Conservation (phyloP, 2,113 vertebrate genomes). For the Semnornis frantzii region DNA sequence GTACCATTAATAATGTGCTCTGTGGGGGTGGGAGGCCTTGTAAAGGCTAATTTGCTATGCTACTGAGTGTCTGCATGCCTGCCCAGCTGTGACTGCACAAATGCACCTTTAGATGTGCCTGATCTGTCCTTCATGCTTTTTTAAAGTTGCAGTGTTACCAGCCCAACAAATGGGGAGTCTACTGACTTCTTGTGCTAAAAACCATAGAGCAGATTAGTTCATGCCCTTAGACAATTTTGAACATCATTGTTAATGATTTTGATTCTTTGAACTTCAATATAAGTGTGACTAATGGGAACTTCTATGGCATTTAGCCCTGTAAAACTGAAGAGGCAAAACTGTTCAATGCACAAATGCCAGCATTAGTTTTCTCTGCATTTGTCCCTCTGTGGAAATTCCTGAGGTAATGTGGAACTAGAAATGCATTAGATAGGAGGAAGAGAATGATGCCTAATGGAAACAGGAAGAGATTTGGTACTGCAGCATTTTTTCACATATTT, state of each 20-base stretch:
- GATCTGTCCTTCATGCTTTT: accelerated
- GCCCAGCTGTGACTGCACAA: not conserved
- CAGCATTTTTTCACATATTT: not conserved
- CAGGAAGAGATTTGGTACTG: not conserved
- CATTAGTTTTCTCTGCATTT: not conserved
- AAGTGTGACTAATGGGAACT: not conserved
- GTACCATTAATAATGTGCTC: not conserved
- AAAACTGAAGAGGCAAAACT: not conserved
- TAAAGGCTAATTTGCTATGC: not conserved
- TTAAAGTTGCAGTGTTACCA: not conserved
- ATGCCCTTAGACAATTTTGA: not conserved
- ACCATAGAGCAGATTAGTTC: not conserved
- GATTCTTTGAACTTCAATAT: not conserved
- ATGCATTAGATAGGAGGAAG: not conserved
- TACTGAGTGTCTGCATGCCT: accelerated
- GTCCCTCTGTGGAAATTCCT: not conserved
- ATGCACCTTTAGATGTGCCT: not conserved
- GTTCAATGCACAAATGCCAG: not conserved
- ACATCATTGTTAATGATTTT: not conserved
- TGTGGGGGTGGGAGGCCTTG: not conserved
- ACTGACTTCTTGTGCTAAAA: not conserved
- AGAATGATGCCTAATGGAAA: not conserved
- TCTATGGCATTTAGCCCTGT: not conserved
- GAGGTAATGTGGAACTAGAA: not conserved
- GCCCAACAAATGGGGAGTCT: not conserved